Evolutionary conservation across 1,140 invertebrate species (phyloP).

Genomic region (Cylas formicarius): DNA sequence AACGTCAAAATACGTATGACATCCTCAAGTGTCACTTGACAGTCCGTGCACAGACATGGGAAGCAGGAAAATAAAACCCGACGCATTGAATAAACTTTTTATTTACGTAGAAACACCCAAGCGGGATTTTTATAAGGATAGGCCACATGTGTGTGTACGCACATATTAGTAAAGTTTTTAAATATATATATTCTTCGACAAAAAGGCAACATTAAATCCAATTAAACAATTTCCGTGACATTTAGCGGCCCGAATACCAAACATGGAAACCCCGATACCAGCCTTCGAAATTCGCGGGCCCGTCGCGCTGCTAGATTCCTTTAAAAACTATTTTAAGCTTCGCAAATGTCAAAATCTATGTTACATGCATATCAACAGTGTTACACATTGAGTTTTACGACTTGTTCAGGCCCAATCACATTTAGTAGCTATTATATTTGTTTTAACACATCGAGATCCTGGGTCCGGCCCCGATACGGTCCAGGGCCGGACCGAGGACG

Average conservation of each 20-base stretch:
- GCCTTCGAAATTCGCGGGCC: no score
- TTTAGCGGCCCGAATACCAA: no score
- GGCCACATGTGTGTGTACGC: slow-evolving; percentile 13
- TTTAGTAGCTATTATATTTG: slow-evolving; percentile 23
- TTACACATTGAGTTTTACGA: slow-evolving; percentile 33
- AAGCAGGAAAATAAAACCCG: no score
- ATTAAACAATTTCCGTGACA: no score
- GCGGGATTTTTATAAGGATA: no score
- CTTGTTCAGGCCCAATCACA: slow-evolving; percentile 33
- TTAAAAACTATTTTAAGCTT: slow-evolving; percentile 35
- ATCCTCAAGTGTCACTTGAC: no score
- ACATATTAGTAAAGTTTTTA: no score
- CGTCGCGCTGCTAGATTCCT: slow-evolving; percentile 35
- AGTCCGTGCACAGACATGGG: no score
- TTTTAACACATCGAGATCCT: slow-evolving; percentile 13
- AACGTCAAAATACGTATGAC: no score
- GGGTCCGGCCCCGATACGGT: background rate
- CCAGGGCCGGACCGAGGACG: background rate
- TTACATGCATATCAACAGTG: slow-evolving; percentile 34
- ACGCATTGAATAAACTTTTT: no score
- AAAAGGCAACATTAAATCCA: slow-evolving; percentile 37
- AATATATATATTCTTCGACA: slow-evolving; percentile 26
- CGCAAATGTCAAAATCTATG: slow-evolving; percentile 34
- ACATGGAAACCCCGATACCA: no score
- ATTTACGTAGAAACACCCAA: no score